Percentiles rank a stretch among this genome's conserved stretches.
Evolutionary conservation across 2,797 vertebrate genomes (phyloP).

Genomic region (Melanotaenia boesemani): DNA sequence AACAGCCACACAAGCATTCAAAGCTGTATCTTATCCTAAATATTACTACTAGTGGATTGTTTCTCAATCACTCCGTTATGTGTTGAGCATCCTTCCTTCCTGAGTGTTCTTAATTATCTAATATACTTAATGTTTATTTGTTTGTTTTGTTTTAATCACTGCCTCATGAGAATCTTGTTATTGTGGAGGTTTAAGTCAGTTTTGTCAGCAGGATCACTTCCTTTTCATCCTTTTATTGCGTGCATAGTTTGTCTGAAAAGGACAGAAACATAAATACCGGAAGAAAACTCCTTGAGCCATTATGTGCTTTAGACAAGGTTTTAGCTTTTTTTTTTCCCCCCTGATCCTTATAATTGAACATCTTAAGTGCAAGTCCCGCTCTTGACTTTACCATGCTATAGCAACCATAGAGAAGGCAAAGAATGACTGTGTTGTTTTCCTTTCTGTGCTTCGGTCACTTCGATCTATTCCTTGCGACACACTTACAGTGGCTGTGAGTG

Average conservation of each 20-base stretch:
- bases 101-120: constrained; percentile 25
- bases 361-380: constrained; percentile 8
- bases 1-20: constrained; percentile 37
- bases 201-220: constrained; percentile 68
- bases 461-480: constrained; percentile 51
- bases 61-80: constrained; percentile 6
- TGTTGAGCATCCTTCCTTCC: constrained; percentile 2
- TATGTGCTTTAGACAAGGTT: neutral
- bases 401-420: constrained; percentile 38
- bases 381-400: constrained; percentile 43
- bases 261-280: constrained; percentile 24
- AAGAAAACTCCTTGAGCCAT: constrained; percentile 12
- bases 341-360: constrained; percentile 26
- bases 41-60: constrained; percentile 5
- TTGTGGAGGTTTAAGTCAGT: constrained; percentile 22
- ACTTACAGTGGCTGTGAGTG: constrained; percentile 47
- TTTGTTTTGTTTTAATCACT: constrained; percentile 13
- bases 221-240: constrained; percentile 36
- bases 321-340: neutral
- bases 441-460: constrained; percentile 42
- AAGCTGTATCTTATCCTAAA: constrained; percentile 30
- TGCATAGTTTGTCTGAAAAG: constrained; percentile 44
- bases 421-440: constrained; percentile 62
- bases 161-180: constrained; percentile 13
- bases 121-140: constrained; percentile 18